Conservation (phyloP, 2,797 vertebrate species). For the Anniella stebbinsi region DNA sequence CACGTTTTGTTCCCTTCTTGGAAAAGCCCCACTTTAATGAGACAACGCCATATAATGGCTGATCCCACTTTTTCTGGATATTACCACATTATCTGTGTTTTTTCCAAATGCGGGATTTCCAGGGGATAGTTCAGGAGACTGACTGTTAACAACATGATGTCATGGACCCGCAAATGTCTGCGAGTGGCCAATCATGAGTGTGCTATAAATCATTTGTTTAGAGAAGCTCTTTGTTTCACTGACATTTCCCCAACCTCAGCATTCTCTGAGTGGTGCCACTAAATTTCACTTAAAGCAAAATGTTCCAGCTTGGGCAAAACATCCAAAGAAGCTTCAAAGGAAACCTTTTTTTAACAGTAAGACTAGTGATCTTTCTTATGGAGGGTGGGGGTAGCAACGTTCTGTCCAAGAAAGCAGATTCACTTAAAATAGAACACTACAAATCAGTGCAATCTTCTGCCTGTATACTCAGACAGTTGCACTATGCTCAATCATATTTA, state of each 20-base stretch:
- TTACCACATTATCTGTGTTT: too few species aligned
- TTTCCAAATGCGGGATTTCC: too few species aligned
- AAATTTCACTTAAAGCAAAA: not conserved
- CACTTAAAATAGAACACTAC: slow-evolving; percentile 11
- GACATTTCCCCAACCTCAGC: not conserved
- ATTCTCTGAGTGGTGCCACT: slow-evolving; percentile 12
- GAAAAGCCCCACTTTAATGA: too few species aligned
- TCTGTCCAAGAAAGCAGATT: not conserved
- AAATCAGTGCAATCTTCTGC: not conserved
- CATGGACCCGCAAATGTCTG: not conserved
- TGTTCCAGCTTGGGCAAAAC: not conserved
- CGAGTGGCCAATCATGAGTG: not conserved
- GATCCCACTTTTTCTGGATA: too few species aligned
- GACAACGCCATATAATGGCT: too few species aligned
- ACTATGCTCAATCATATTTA: not conserved
- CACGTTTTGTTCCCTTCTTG: too few species aligned
- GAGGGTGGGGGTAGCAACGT: not conserved
- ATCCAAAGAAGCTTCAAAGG: not conserved
- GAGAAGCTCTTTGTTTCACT: not conserved
- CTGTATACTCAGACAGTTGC: not conserved
- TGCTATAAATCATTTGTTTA: not conserved
- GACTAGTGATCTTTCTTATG: not conserved
- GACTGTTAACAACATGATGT: too few species aligned
- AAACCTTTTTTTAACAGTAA: not conserved
- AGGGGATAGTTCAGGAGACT: too few species aligned